phyloP scores from a whole-genome alignment of 1,140 invertebrate species.

The Drosophila kohkoa region DNA sequence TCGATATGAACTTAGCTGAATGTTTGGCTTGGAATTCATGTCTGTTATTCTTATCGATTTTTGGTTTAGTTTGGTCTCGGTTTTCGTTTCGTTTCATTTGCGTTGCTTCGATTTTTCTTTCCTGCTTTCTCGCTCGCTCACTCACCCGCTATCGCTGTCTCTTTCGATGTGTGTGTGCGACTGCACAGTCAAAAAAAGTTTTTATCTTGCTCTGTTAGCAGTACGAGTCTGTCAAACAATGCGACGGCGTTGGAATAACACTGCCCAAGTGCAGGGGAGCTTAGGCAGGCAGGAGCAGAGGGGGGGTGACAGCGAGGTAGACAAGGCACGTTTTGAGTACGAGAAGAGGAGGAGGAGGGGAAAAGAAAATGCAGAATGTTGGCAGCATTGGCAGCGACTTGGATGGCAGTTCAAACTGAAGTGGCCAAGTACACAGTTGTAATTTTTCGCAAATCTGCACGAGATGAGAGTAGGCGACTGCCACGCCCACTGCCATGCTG shows the following conservation, averaged over 20 bases:
- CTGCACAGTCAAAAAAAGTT: slow-evolving; percentile 45
- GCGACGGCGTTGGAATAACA: slow-evolving; percentile 76
- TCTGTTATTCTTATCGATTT: slow-evolving; percentile 76
- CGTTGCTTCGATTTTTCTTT: slow-evolving; percentile 33
- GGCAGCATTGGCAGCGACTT: slow-evolving; percentile 25
- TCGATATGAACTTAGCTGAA: slow-evolving; percentile 26
- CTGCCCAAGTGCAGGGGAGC: slow-evolving; percentile 65
- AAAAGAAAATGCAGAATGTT: slow-evolving; percentile 19
- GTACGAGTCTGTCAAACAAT: slow-evolving; percentile 70
- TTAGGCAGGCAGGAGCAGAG: slow-evolving; percentile 13
- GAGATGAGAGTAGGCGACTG: slow-evolving; percentile 43
- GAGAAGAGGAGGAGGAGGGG: background rate
- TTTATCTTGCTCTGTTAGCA: slow-evolving; percentile 43
- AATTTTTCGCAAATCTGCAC: slow-evolving; percentile 74
- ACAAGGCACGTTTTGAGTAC: background rate
- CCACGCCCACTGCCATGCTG: background rate
- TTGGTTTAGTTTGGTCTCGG: slow-evolving; percentile 61
- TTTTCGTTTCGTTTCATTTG: slow-evolving; percentile 47
- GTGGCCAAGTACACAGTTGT: slow-evolving; percentile 74
- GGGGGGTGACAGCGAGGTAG: background rate
- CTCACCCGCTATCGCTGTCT: background rate
- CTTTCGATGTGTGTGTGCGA: background rate
- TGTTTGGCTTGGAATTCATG: slow-evolving; percentile 39
- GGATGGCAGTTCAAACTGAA: slow-evolving; percentile 73
- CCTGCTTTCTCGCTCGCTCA: background rate